These are phyloP conservation scores for Gracilinanus agilis DNA, from an alignment of 2,113 vertebrate genomes.

Conservation along the genomic window DNA sequence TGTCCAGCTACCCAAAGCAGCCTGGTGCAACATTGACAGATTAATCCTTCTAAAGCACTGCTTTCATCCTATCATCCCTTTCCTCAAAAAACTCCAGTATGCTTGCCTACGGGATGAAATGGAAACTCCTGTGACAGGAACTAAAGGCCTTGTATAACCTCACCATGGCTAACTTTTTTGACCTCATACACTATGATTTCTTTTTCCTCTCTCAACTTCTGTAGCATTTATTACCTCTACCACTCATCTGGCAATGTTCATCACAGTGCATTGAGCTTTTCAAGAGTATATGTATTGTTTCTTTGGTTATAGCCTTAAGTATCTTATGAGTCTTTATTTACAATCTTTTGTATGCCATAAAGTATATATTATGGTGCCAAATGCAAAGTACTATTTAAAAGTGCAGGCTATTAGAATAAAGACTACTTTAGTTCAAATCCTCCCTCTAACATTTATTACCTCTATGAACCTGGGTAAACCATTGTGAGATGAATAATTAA, in stretches of 20 bases:
- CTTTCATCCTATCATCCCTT: background rate
- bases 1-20: background rate
- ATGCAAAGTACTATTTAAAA: background rate
- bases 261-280: background rate
- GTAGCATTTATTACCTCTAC: background rate
- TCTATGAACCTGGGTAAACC: background rate
- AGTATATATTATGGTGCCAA: background rate
- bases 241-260: background rate
- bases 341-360: background rate
- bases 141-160: background rate
- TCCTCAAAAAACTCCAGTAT: background rate
- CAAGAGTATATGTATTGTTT: background rate
- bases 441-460: background rate
- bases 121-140: background rate
- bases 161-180: background rate
- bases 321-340: background rate
- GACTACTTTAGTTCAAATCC: background rate
- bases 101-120: background rate
- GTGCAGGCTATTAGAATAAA: background rate
- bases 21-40: background rate
- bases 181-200: background rate
- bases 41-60: background rate
- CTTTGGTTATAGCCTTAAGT: background rate
- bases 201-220: background rate
- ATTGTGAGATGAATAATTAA: too few relatives aligned